Base-by-base conservation (phyloP, 2,797 vertebrate genomes). In the Carcharodon carcharias region DNA sequence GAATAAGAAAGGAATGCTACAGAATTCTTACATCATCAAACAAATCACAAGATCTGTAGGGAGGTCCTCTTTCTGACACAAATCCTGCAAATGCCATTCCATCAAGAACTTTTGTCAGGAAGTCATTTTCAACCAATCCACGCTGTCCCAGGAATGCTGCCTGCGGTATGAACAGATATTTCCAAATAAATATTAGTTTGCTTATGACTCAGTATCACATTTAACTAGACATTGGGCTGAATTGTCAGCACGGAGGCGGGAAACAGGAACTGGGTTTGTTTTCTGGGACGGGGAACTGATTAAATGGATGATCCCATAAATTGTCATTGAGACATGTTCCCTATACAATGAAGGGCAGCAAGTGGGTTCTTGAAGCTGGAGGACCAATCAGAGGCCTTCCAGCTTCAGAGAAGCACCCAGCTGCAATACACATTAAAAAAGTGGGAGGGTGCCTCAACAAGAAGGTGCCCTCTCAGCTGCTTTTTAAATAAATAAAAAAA, bases 31-130 rank as follows among this genome's bases (percentile, higher is more conserved):
- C 99, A 99, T 99, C 99, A 97, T 99, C 99, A 98, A 99, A 99
- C 96, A 99, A 99, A 98, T 99, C 99, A 91, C 99, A 99, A 97
- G 98, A 98, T 97, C 99, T 97, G 98, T 99, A 99, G 54, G 99
- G 99, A 96, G 99, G 99, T 95, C 99, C 99, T 96, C 99, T 98
- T 97, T 99, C 99, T 54, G 99, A 99, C 97, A 99, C 99, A 97
- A 99, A 99, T 97, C 99, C 99, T 97, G 99, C 99, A 97, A 99
- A 99, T 67, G 99, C 99, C 99, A 99, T 99, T 97, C 99, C 99
- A 97, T 98, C 99, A 97, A 99, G 98, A 97, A 99, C 99, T 98
- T 99, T 99, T 96, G 98, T 99, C 96, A 99, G 98, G 97, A 99
- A 99, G 98, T 99, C 99, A 96, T 99, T 99, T 97, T 99, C 99